phyloP scores from a whole-genome alignment of 2,113 vertebrate genomes.

The Ptyas mucosa region DNA sequence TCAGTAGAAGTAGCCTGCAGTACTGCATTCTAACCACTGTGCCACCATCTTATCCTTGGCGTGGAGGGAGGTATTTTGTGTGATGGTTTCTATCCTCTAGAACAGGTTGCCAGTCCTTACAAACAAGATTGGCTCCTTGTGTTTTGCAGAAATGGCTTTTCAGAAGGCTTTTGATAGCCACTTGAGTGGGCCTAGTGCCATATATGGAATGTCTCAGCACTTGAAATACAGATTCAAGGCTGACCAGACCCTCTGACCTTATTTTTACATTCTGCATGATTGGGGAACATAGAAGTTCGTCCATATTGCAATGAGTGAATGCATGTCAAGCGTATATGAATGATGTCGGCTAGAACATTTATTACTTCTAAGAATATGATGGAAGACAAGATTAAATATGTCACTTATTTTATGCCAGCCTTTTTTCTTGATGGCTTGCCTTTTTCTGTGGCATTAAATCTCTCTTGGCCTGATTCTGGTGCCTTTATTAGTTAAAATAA shows the following conservation, averaged over 20 bases:
- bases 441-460: neutral
- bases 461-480: neutral
- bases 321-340: neutral
- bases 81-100: neutral
- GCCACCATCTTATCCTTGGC: too few relatives aligned
- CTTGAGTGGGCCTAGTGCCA: too few relatives aligned
- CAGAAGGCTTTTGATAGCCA: neutral
- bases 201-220: neutral
- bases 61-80: too few relatives aligned
- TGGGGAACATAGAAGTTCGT: neutral
- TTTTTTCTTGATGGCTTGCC: neutral
- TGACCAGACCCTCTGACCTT: neutral
- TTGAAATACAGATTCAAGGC: neutral
- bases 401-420: neutral
- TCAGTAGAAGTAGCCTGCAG: too few relatives aligned
- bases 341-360: neutral
- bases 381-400: neutral
- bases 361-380: neutral
- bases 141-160: neutral
- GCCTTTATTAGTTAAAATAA: neutral
- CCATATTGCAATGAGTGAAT: neutral
- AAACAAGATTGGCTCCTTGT: neutral
- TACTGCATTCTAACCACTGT: too few relatives aligned
- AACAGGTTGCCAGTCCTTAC: neutral
- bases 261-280: neutral